phyloP scores from a whole-genome alignment of 2,888 invertebrate genomes.

The Parochlus steinenii region DNA sequence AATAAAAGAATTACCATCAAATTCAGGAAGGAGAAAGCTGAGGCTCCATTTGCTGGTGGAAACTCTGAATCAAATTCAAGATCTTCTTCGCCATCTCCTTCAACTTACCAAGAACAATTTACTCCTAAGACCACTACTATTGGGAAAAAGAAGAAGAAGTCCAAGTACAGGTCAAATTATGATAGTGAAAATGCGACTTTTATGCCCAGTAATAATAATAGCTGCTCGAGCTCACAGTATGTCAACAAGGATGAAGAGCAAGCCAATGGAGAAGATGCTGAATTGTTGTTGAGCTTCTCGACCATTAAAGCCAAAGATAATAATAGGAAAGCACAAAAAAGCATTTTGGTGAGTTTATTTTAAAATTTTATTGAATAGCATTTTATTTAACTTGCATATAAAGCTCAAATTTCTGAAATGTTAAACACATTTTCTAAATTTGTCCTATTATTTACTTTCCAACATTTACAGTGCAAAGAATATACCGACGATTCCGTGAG shows the following conservation, averaged over 20 bases:
- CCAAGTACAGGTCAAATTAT: too few relatives aligned
- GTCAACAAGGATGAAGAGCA: too few relatives aligned
- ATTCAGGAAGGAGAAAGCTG: constrained; percentile 19
- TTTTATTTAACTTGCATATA: constrained; percentile 8
- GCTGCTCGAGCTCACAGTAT: too few relatives aligned
- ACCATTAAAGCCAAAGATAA: too few relatives aligned
- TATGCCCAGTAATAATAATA: constrained; percentile 11
- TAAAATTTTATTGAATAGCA: constrained; percentile 4
- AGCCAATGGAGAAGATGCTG: constrained; percentile 1
- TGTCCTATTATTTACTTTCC: too few relatives aligned
- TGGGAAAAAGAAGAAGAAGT: constrained; percentile 15
- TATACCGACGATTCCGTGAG: too few relatives aligned
- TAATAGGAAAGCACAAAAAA: too few relatives aligned
- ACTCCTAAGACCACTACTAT: not conserved
- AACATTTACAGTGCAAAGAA: too few relatives aligned
- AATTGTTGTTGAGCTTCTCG: too few relatives aligned
- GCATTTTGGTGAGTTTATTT: too few relatives aligned
- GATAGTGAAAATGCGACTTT: constrained; percentile 10
- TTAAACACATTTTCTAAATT: too few relatives aligned
- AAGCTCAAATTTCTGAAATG: too few relatives aligned
- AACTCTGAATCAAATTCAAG: constrained; percentile 11
- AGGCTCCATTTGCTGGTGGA: constrained; percentile 3
- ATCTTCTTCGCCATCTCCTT: not conserved
- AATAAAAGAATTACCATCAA: constrained; percentile 30
- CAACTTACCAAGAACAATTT: not conserved